A percentile compares a stretch with the other conserved stretches of the same genome.
Evolutionary conservation across 1,140 invertebrate species (phyloP).

Genomic region (Matsumurasca onukii): DNA sequence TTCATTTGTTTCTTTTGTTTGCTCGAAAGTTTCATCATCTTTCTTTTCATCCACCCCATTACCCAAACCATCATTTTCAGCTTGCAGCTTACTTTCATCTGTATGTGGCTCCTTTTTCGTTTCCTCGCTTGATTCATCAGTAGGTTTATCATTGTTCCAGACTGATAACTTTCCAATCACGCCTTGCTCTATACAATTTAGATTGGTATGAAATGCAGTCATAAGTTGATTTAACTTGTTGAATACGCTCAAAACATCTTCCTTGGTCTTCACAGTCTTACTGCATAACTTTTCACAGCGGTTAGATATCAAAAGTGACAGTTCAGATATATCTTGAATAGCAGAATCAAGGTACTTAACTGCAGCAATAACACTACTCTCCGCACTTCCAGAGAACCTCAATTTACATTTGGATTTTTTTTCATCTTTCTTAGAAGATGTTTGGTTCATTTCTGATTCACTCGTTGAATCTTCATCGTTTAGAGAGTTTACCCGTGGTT

Average conservation of each 20-base stretch:
- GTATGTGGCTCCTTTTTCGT: not conserved
- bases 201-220: not conserved
- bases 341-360: not conserved
- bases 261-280: not conserved
- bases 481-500: not conserved
- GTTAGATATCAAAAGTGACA: not conserved
- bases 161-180: not conserved
- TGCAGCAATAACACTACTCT: not conserved
- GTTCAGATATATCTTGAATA: constrained; percentile 1
- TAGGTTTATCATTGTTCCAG: not conserved
- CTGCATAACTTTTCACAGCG: constrained; percentile 9
- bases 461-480: not conserved
- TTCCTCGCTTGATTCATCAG: not conserved
- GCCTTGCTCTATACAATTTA: constrained; percentile 4
- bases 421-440: not conserved
- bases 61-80: not conserved
- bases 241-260: not conserved
- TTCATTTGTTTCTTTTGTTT: constrained; percentile 10
- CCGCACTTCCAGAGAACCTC: not conserved
- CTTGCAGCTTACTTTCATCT: not conserved
- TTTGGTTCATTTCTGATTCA: not conserved
- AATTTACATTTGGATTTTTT: not conserved
- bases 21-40: not conserved
- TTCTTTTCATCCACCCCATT: not conserved
- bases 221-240: not conserved